Base-by-base conservation (phyloP, 2,113 vertebrate genomes). In the Notothenia rossii region DNA sequence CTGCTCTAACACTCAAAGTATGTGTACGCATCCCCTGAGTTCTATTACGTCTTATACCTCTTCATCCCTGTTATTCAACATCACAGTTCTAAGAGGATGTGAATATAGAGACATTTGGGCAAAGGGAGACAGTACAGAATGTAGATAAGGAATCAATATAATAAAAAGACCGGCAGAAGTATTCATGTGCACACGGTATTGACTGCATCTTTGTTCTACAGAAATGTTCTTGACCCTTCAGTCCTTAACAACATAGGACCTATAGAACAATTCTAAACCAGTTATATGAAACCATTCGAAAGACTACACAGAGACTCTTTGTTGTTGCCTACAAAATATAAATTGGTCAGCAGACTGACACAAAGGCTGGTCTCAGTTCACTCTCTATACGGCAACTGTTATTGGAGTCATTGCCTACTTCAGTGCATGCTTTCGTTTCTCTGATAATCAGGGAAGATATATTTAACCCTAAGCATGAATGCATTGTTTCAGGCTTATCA, bases 191-290 rank as follows among this genome's bases (percentile, higher is more conserved):
- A 20, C n/a, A 8, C 45, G 18, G 10, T 1, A 13, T 10, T 20
- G 20, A 14, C 12, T 25, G 25, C 17, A 7, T 64, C 6, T 1
- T 56, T 48, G 56, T 22, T 22, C 1, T 29, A 33, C 55, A 58
- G 40, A 7, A 20, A 50, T 49, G 10, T 56, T 46, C 8, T 65
- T 50, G 63, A 50, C 22, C 46, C 54, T 9, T 58, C 3, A 5
- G 53, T 18, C 20, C 15, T 33, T 9, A 33, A 4, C 22, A 45
- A 40, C 13, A 65, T 33, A 33, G 15, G 4, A 29, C 45, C 33
- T 55, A 64, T 2, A 56, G 10, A 55, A 65, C 62, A 29, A 56
- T 58, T 55, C 7, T 17, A 58, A 58, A 66, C 22, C 8, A 75
- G 65, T 65, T 33, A 65, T 4, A 7, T 55, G 20, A 25, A 64